Percentiles rank a stretch among this genome's conserved stretches.
These are phyloP conservation scores for Pogonophryne albipinna DNA, from an alignment of 2,797 vertebrate species.

Conservation along the genomic window DNA sequence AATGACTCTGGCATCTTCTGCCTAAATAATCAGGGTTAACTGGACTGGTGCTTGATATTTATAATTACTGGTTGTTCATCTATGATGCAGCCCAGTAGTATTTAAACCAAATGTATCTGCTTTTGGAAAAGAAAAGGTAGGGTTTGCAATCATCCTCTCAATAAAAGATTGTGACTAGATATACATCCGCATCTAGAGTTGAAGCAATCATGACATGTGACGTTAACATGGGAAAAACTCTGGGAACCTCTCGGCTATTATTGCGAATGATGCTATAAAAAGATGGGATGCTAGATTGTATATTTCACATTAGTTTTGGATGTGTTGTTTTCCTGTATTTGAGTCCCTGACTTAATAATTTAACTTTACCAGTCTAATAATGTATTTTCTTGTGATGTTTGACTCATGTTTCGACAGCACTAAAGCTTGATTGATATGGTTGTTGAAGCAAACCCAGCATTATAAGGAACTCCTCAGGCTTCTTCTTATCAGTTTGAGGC, in stretches of 20 bases:
- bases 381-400: background rate
- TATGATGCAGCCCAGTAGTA: constrained; percentile 23
- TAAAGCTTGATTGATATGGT: background rate
- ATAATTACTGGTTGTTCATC: constrained; percentile 27
- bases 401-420: background rate
- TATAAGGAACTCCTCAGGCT: background rate
- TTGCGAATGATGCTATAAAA: too few relatives aligned
- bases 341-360: background rate
- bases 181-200: constrained; percentile 52
- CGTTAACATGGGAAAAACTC: constrained; percentile 55
- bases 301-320: constrained; percentile 10
- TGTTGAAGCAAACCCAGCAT: background rate
- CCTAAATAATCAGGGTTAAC: constrained; percentile 31
- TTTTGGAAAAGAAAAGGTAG: constrained; percentile 10
- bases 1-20: constrained; percentile 3
- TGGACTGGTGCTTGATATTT: constrained; percentile 30
- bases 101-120: constrained; percentile 42
- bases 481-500: background rate
- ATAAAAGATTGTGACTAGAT: constrained; percentile 61
- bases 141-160: constrained; percentile 28
- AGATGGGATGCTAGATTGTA: background rate
- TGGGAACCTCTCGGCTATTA: background rate
- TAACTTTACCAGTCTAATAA: background rate
- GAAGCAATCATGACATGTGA: constrained; percentile 41
- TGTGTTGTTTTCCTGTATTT: background rate